phyloP scores from a whole-genome alignment of 2,113 vertebrate genomes.

The Colaptes auratus region DNA sequence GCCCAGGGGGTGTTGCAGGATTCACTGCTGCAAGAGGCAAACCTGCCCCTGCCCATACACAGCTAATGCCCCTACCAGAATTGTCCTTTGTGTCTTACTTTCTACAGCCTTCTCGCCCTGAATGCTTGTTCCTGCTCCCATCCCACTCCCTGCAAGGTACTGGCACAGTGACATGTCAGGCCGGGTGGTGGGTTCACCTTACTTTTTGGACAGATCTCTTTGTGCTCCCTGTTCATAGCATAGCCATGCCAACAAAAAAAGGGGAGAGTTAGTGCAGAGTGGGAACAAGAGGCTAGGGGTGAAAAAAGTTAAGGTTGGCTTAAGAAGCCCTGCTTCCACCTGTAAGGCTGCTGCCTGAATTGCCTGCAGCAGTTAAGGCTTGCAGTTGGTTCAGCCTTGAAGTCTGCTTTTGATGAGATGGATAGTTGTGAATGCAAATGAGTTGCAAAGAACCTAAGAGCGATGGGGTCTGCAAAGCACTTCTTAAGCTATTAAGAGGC shows the following conservation, averaged over 20 bases:
- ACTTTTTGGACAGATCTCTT: not conserved
- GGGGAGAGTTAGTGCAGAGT: not conserved
- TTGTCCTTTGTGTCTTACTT: not conserved
- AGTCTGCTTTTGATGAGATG: not conserved
- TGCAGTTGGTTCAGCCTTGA: slow-evolving; percentile 42
- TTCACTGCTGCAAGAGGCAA: not conserved
- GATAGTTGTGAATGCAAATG: slow-evolving; percentile 45
- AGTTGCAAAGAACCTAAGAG: slow-evolving; percentile 10
- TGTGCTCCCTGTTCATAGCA: not conserved
- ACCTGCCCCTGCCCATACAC: not conserved
- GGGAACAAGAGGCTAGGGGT: not conserved
- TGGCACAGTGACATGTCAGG: not conserved
- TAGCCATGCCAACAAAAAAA: not conserved
- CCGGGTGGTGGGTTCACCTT: not conserved
- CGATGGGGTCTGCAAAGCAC: slow-evolving; percentile 16
- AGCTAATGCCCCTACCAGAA: not conserved
- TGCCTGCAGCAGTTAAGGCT: slow-evolving; percentile 16
- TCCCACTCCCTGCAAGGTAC: not conserved
- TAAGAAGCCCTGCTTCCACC: not conserved
- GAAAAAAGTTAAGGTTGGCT: not conserved
- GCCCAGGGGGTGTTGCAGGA: not conserved
- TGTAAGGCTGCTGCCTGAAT: not conserved
- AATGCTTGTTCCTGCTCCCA: not conserved
- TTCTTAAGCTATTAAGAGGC: not conserved
- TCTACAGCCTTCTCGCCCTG: not conserved